Percentiles rank a stretch among this genome's conserved stretches.
phyloP scores from a whole-genome alignment of 2,113 vertebrate genomes.

The Syrrhaptes paradoxus region DNA sequence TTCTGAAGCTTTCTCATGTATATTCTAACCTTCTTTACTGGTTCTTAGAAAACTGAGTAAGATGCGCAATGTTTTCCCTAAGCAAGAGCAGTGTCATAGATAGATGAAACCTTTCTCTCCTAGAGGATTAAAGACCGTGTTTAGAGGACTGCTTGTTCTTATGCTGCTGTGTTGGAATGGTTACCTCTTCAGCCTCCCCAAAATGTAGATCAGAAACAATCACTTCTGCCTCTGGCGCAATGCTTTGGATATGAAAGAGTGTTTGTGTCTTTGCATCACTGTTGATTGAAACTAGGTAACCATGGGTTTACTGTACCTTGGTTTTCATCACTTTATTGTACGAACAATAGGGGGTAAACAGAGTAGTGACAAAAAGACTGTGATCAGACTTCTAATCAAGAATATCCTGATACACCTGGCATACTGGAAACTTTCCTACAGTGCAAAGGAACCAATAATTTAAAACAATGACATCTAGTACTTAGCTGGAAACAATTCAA shows the following conservation, averaged over 20 bases:
- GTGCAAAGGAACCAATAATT: too few relatives aligned
- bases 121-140: not conserved
- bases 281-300: not conserved
- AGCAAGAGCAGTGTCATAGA: not conserved
- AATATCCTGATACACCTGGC: not conserved
- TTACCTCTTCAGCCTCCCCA: not conserved
- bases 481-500: too few relatives aligned
- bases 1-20: not conserved
- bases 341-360: not conserved
- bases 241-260: accelerated
- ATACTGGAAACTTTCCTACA: too few relatives aligned
- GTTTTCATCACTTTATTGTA: not conserved
- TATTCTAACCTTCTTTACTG: not conserved
- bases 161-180: not conserved
- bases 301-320: not conserved
- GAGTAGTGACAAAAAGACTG: not conserved
- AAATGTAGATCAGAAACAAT: not conserved
- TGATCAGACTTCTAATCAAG: not conserved
- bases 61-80: accelerated
- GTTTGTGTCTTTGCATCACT: too few relatives aligned
- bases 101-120: not conserved
- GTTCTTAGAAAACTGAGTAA: not conserved
- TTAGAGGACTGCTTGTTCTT: not conserved
- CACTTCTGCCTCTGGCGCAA: not conserved
- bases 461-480: too few relatives aligned